Conservation (phyloP, 2,888 invertebrate genomes). For the Orthonevra nobilis region DNA sequence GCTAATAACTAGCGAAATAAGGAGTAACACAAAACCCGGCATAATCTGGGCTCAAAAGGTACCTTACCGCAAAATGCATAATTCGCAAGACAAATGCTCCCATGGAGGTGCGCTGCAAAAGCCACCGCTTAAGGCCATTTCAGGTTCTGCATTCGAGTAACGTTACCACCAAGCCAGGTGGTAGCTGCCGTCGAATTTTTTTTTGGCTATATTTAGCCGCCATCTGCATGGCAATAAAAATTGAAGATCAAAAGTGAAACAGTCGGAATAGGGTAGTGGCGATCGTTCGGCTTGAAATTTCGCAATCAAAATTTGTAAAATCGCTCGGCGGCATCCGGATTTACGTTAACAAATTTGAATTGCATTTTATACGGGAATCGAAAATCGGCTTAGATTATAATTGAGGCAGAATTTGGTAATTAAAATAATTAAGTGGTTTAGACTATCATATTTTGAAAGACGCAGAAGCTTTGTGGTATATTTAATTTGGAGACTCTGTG, state of each 20-base stretch:
- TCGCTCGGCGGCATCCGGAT: not conserved
- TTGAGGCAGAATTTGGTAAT: too few relatives aligned
- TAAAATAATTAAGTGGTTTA: too few relatives aligned
- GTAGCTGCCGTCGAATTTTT: slow-evolving; percentile 23
- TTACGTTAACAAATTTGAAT: too few relatives aligned
- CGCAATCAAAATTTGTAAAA: not conserved
- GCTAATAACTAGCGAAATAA: slow-evolving; percentile 33
- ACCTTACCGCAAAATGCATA: slow-evolving; percentile 16
- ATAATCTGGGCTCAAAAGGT: not conserved
- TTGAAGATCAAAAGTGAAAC: not conserved
- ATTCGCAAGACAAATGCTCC: not conserved
- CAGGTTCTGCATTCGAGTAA: slow-evolving; percentile 15
- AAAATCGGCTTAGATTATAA: too few relatives aligned
- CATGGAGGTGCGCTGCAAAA: slow-evolving; percentile 21
- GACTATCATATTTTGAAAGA: too few relatives aligned
- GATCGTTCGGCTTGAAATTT: not conserved
- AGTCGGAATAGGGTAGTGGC: too few relatives aligned
- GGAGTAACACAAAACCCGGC: slow-evolving; percentile 28
- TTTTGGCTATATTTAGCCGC: slow-evolving; percentile 38
- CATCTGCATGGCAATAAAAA: slow-evolving; percentile 31
- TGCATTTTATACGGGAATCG: too few relatives aligned
- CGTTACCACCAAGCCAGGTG: slow-evolving; percentile 45
- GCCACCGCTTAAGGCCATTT: slow-evolving; percentile 17
- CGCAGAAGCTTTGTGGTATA: too few relatives aligned
- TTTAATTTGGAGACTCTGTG: too few relatives aligned